These are phyloP conservation scores for Phalacrocorax aristotelis DNA, from an alignment of 2,113 vertebrate genomes.

Conservation along the genomic window DNA sequence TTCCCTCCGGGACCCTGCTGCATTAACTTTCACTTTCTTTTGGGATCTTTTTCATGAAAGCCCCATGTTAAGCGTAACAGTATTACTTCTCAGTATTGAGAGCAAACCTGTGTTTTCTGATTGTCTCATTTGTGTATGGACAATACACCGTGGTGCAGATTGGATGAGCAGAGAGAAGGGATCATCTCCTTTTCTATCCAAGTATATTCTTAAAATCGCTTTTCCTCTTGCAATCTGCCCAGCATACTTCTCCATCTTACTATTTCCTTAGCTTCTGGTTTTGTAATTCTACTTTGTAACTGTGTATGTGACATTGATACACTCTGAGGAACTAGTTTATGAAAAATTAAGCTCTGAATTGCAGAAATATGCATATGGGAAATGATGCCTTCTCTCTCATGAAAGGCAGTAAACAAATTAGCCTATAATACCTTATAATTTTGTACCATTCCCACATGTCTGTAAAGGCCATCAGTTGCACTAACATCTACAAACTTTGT, in stretches of 20 bases:
- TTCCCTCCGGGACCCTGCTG: background rate
- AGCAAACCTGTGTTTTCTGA: background rate
- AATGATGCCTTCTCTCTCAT: background rate
- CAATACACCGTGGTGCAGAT: background rate
- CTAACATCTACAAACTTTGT: background rate
- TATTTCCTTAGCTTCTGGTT: background rate
- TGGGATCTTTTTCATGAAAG: background rate
- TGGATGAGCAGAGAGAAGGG: background rate
- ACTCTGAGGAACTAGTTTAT: background rate
- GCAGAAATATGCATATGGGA: background rate
- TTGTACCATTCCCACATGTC: background rate
- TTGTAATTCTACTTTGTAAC: background rate
- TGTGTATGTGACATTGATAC: background rate
- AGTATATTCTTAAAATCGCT: background rate
- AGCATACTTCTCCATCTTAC: background rate
- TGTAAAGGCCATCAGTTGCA: background rate
- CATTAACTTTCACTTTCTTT: background rate
- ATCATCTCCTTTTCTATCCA: background rate
- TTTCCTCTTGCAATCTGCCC: background rate
- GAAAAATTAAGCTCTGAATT: conserved; percentile 1
- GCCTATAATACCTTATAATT: background rate
- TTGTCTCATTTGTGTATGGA: background rate
- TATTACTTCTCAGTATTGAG: background rate
- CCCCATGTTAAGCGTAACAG: background rate
- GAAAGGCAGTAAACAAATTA: conserved; percentile 8